A percentile compares a stretch with the other conserved stretches of the same genome.
phyloP scores from a whole-genome alignment of 1,140 invertebrate species.

The Philopotamus ludificatus region DNA sequence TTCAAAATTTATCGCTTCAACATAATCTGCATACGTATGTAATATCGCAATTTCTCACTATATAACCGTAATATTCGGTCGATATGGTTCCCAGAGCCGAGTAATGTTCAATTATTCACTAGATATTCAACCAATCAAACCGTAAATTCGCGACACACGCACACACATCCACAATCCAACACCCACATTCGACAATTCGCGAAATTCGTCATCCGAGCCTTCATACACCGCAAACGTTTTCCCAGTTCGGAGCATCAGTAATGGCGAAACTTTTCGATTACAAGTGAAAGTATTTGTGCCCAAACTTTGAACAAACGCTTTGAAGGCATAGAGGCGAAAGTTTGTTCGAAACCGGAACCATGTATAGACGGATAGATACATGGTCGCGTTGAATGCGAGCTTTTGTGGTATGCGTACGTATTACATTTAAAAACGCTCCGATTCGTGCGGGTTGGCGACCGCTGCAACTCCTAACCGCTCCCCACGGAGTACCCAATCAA shows the following conservation, averaged over 20 bases:
- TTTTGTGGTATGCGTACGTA: neutral
- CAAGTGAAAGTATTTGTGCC: neutral
- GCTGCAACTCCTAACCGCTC: neutral
- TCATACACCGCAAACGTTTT: neutral
- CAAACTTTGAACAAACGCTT: neutral
- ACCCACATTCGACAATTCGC: neutral
- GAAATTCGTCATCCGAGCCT: neutral
- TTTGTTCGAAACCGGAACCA: neutral
- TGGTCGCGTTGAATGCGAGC: neutral
- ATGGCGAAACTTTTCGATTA: neutral
- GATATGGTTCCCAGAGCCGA: no score
- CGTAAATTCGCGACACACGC: no score
- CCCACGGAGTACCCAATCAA: constrained; percentile 6
- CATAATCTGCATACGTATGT: no score
- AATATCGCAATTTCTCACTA: no score
- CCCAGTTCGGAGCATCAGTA: neutral
- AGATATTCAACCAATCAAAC: neutral
- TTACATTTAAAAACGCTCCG: neutral
- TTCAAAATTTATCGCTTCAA: no score
- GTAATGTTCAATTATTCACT: neutral
- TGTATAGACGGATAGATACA: neutral
- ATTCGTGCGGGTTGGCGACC: neutral
- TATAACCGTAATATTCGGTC: no score
- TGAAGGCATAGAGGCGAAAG: no score
- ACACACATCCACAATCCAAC: no score